These are phyloP conservation scores for Steinernema scapterisci DNA, from an alignment of 2,888 invertebrate species.

Conservation along the genomic window DNA sequence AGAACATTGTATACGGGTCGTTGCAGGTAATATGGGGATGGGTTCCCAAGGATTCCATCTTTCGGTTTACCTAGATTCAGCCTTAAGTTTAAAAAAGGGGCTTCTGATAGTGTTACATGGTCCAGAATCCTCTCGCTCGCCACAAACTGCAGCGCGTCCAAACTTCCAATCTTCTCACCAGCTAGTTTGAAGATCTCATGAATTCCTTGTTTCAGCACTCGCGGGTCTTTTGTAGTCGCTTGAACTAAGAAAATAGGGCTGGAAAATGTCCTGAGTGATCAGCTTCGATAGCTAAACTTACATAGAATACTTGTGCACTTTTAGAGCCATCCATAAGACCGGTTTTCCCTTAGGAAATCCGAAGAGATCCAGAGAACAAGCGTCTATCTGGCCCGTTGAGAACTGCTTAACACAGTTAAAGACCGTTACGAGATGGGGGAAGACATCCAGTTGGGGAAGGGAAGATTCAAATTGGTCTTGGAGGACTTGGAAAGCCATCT, in stretches of 20 bases:
- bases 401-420: slow-evolving; percentile 9
- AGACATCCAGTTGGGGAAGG: neutral
- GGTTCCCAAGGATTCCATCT: neutral
- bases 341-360: neutral
- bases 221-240: neutral
- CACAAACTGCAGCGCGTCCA: neutral
- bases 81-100: neutral
- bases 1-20: slow-evolving; percentile 24
- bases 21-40: slow-evolving; percentile 17
- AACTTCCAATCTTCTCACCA: neutral
- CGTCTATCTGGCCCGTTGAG: neutral
- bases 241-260: neutral
- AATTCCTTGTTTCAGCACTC: neutral
- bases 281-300: neutral
- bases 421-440: slow-evolving; percentile 10
- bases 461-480: neutral
- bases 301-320: neutral
- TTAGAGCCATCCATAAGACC: neutral
- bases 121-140: neutral
- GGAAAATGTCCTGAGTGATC: neutral
- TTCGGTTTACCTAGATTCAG: neutral
- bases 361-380: neutral
- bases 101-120: neutral
- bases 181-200: neutral
- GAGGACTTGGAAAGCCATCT: slow-evolving; percentile 12